Evolutionary conservation across 2,888 invertebrate species (phyloP).

Genomic region (Mechanitis messenoides): DNA sequence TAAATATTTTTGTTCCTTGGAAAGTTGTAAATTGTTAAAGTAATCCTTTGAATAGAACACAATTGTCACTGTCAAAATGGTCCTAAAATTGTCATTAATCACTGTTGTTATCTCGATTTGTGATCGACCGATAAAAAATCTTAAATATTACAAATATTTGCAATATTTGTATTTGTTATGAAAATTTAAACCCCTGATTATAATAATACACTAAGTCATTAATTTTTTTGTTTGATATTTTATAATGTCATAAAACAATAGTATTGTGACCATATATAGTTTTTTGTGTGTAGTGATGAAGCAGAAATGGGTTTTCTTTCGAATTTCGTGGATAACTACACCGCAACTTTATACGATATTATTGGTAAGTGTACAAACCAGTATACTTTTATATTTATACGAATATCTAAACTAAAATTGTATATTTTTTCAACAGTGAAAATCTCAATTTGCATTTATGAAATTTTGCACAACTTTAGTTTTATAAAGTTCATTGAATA

Average conservation of each 20-base stretch:
- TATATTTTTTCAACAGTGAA: background rate
- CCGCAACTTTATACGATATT: conserved; percentile 61
- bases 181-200: background rate
- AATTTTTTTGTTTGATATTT: conserved; percentile 2
- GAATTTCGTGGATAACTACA: conserved; percentile 59
- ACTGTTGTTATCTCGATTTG: background rate
- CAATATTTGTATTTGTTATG: background rate
- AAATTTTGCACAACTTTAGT: background rate
- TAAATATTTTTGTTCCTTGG: too few species aligned
- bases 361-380: conserved; percentile 52
- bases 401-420: background rate
- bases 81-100: too few species aligned
- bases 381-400: background rate
- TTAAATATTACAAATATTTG: background rate
- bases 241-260: background rate
- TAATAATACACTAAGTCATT: background rate
- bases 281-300: conserved; percentile 36
- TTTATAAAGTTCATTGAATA: too few species aligned
- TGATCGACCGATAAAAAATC: background rate
- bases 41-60: background rate
- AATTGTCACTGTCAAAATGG: background rate
- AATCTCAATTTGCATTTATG: background rate
- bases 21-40: background rate
- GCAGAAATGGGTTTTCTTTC: conserved; percentile 55
- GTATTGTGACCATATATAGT: conserved; percentile 15